Evolutionary conservation across 1,140 invertebrate genomes (phyloP), one percentile per base, ranked within the genome.

Genomic region (Augochlora pura): DNA sequence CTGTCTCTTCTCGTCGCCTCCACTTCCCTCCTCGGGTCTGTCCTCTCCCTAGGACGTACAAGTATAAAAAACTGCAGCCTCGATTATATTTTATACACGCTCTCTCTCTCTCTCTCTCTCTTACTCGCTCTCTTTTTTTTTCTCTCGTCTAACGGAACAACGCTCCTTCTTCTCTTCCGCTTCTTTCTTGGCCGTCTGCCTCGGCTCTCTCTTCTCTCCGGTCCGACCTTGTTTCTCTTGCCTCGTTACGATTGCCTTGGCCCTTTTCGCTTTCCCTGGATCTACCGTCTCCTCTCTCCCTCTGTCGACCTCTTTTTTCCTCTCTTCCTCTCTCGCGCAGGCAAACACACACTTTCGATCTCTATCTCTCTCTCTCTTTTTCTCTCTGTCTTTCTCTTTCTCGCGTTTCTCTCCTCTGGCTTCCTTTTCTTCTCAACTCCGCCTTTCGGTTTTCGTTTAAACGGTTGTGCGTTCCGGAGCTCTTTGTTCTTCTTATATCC

Each of bases 401-500:
- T 39, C 25, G 32, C 71, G 18, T 66, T 68, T 52, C 59, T 21
- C 60, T 54, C 38, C n/a, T 70, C 54, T 71, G 18, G 49, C 57
- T 86, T 72, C 82, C 32, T 32, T 32, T 32, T 32, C 32, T 32
- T 32, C 4, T 32, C 32, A 32, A 1, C 32, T 32, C 32, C 32
- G 12, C 42, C 42, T 12, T 12, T 12, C 14, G 10, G 42, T 0
- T 46, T 46, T 46, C 42, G 42, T 46, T 46, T 69, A 66, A n/a
- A 32, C 4, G 32, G 64, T 88, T 88, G 86, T 84, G 83, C 86
- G 82, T 67, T 88, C 87, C 81, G 81, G 76, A 89, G 86, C 86
- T 87, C 80, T 83, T 46, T 80, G 75, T 74, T 90, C 83, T 88
- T 88, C 90, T 91, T 91, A 91, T 85, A 91, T 88, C 57, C 91